Evolutionary conservation across 2,797 vertebrate genomes (phyloP).

Genomic region (Poliocrania exsul): DNA sequence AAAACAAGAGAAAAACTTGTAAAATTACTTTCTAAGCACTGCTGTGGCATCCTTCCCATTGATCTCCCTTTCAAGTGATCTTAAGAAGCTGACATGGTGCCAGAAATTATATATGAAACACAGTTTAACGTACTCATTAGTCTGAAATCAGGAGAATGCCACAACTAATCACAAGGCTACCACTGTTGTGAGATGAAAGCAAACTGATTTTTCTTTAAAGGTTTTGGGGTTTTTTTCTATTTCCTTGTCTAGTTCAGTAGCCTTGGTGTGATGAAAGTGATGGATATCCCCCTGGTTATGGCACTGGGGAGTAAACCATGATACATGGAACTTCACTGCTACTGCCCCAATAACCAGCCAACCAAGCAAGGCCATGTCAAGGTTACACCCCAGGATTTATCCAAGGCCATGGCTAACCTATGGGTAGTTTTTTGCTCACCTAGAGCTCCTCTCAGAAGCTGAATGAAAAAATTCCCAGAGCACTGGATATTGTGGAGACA

Average conservation of each 20-base stretch:
- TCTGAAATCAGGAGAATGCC: not conserved
- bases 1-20: not conserved
- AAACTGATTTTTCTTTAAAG: not conserved
- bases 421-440: not conserved
- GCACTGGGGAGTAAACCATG: not conserved
- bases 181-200: not conserved
- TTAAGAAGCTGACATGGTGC: not conserved
- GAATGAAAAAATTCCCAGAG: not conserved
- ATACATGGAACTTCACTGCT: not conserved
- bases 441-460: not conserved
- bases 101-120: not conserved
- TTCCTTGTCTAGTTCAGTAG: not conserved
- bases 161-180: not conserved
- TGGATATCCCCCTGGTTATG: not conserved
- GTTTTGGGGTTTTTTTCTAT: not conserved
- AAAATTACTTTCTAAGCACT: not conserved
- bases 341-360: not conserved
- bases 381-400: not conserved
- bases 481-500: rapidly evolving
- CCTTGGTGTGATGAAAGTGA: not conserved
- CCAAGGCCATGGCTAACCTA: not conserved
- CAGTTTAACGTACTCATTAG: not conserved
- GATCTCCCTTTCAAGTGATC: conserved; percentile 3
- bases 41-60: not conserved
- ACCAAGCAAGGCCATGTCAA: not conserved